phyloP scores from a whole-genome alignment of 1,140 invertebrate species.

The Pogonomyrmex barbatus region DNA sequence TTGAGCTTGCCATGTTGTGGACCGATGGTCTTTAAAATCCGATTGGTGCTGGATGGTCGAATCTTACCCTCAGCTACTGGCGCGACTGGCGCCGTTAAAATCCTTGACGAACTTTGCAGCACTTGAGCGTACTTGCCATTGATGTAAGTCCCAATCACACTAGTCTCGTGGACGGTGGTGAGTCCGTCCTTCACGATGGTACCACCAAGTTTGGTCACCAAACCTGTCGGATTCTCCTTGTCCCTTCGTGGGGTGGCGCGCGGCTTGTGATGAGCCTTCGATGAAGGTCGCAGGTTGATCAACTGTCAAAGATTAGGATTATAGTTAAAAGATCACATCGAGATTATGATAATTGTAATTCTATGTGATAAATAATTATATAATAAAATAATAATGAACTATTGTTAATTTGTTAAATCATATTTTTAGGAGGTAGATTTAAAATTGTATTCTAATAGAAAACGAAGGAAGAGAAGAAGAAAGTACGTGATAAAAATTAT shows the following conservation, averaged over 20 bases:
- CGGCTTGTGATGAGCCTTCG: constrained; percentile 80
- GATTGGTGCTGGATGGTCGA: constrained; percentile 88
- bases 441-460: background rate
- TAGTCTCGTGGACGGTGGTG: constrained; percentile 94
- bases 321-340: background rate
- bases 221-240: constrained; percentile 90
- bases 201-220: constrained; percentile 93
- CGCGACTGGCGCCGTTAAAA: constrained; percentile 76
- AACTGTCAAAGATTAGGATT: constrained; percentile 73
- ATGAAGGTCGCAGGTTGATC: constrained; percentile 85
- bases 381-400: background rate
- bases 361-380: background rate
- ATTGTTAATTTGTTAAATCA: too few species aligned
- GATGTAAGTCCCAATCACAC: constrained; percentile 94
- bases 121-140: constrained; percentile 95
- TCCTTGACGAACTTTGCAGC: constrained; percentile 90
- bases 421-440: background rate
- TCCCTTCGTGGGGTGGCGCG: constrained; percentile 83
- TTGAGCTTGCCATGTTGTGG: constrained; percentile 86
- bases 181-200: constrained; percentile 93
- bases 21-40: constrained; percentile 91
- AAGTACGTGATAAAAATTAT: background rate
- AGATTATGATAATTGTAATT: constrained; percentile 3
- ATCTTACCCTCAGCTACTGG: constrained; percentile 86
- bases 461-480: background rate